phyloP scores from a whole-genome alignment of 2,113 vertebrate species.

The Triplophysa dalaica region DNA sequence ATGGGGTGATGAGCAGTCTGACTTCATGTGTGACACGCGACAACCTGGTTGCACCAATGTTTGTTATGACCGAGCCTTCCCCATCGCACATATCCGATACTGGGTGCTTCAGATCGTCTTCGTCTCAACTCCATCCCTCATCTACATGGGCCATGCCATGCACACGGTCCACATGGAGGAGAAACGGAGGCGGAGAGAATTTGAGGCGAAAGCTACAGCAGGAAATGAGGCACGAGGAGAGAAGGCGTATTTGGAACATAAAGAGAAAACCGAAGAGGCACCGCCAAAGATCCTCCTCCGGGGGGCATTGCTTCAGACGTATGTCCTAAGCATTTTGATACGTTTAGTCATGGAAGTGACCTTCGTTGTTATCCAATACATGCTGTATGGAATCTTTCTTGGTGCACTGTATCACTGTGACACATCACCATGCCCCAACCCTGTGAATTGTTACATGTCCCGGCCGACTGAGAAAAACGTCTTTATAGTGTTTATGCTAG shows the following conservation, averaged over 20 bases:
- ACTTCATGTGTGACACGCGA: slow-evolving; percentile 90
- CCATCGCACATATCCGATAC: slow-evolving; percentile 94
- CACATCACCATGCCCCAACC: slow-evolving; percentile 87
- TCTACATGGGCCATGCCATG: slow-evolving; percentile 95
- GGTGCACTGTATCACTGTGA: slow-evolving; percentile 84
- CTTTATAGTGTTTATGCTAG: slow-evolving; percentile 96
- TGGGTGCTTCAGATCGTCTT: slow-evolving; percentile 98
- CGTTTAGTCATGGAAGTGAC: slow-evolving; percentile 90
- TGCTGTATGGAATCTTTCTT: slow-evolving; percentile 91
- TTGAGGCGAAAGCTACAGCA: slow-evolving; percentile 37
- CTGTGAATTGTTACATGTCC: slow-evolving; percentile 94
- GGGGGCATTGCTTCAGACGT: slow-evolving; percentile 88
- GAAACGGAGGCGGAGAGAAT: slow-evolving; percentile 70
- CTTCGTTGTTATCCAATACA: slow-evolving; percentile 90
- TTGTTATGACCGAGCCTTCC: slow-evolving; percentile 94
- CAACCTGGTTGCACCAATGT: slow-evolving; percentile 95
- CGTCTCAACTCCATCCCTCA: slow-evolving; percentile 91
- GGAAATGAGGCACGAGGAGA: slow-evolving; percentile 61
- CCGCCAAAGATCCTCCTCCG: slow-evolving; percentile 75
- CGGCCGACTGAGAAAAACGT: slow-evolving; percentile 97
- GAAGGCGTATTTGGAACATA: slow-evolving; percentile 74
- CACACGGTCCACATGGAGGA: slow-evolving; percentile 88
- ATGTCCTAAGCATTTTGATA: slow-evolving; percentile 90
- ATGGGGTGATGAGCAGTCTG: slow-evolving; percentile 95
- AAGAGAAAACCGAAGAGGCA: slow-evolving; percentile 69